Conservation (phyloP, 2,797 vertebrate genomes). For the Esox masquinongy region DNA sequence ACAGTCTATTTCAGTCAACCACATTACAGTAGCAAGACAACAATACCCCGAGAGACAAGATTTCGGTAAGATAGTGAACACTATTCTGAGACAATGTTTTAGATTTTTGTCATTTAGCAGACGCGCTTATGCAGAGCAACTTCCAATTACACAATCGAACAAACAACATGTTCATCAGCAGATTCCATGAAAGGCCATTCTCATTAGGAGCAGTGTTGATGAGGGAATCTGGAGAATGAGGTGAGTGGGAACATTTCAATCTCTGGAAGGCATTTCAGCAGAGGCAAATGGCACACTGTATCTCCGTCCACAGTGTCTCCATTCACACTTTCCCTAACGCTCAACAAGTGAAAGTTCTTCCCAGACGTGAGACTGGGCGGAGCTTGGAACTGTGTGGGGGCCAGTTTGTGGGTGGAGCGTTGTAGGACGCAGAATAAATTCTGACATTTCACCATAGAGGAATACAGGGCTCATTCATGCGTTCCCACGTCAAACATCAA, state of each 20-base stretch:
- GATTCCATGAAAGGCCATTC: not conserved
- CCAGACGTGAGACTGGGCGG: not conserved
- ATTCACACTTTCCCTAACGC: not conserved
- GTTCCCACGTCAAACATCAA: not conserved
- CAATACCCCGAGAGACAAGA: not conserved
- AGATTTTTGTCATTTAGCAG: not conserved
- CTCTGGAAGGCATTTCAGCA: not conserved
- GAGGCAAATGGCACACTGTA: not conserved
- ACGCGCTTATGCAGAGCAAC: too few relatives aligned
- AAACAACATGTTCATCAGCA: not conserved
- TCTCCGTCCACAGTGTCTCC: not conserved
- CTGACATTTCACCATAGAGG: not conserved
- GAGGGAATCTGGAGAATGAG: not conserved
- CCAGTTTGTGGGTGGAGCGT: not conserved
- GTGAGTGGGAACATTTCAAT: not conserved
- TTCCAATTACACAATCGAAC: too few relatives aligned
- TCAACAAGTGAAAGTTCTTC: not conserved
- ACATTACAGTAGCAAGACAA: not conserved
- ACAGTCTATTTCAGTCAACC: not conserved
- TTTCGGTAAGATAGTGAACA: not conserved
- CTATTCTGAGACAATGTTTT: not conserved
- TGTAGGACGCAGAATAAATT: not conserved
- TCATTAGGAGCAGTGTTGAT: conserved; percentile 2
- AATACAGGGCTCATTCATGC: not conserved
- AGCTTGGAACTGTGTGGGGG: not conserved